A percentile compares a stretch with the other conserved stretches of the same genome.
These are phyloP conservation scores for Temnothorax curvispinosus DNA, from an alignment of 1,140 invertebrate genomes.

Conservation along the genomic window DNA sequence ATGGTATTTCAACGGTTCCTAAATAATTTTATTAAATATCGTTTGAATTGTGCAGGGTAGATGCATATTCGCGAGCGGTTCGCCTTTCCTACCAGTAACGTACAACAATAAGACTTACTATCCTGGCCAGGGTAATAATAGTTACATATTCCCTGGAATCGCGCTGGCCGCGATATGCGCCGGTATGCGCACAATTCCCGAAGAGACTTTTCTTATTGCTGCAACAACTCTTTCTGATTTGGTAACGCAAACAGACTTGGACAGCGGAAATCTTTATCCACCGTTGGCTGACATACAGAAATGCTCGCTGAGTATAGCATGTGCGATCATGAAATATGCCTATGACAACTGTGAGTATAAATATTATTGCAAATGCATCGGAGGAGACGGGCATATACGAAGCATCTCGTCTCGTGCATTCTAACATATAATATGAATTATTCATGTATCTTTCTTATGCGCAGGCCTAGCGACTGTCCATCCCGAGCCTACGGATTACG, in stretches of 20 bases:
- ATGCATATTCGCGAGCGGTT: constrained; percentile 96
- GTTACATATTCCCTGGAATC: constrained; percentile 98
- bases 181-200: constrained; percentile 93
- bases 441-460: constrained; percentile 67
- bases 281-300: constrained; percentile 95
- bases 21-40: neutral
- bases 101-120: constrained; percentile 91
- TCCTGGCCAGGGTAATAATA: constrained; percentile 98
- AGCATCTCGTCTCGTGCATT: neutral
- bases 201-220: constrained; percentile 95
- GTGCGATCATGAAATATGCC: constrained; percentile 94
- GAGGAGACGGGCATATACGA: neutral
- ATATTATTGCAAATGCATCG: constrained; percentile 62
- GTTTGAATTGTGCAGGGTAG: constrained; percentile 87
- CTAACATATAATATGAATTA: neutral
- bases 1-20: neutral
- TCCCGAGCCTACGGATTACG: constrained; percentile 91
- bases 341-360: constrained; percentile 90
- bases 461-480: constrained; percentile 91
- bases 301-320: constrained; percentile 96
- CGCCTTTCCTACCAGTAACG: constrained; percentile 94
- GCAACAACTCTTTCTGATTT: constrained; percentile 94
- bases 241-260: constrained; percentile 93
- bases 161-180: constrained; percentile 94
- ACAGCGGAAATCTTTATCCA: constrained; percentile 97